These are phyloP conservation scores for Zosterops lateralis DNA, from an alignment of 2,113 vertebrate species.

Conservation along the genomic window DNA sequence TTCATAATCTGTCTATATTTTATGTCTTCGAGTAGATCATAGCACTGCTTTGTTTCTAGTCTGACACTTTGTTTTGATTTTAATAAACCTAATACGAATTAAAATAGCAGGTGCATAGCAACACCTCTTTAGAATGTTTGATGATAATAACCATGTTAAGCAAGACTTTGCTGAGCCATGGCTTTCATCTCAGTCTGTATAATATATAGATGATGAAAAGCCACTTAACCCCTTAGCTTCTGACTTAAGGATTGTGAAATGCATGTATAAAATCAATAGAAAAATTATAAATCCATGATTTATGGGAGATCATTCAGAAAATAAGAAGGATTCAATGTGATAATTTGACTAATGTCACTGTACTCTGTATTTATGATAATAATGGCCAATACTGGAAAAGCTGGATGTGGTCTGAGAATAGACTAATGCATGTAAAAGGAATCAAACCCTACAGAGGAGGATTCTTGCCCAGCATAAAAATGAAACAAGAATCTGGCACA, in stretches of 20 bases:
- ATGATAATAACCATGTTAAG: slow-evolving; percentile 1
- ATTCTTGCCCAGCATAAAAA: not conserved
- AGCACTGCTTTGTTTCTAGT: slow-evolving; percentile 4
- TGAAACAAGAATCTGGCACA: not conserved
- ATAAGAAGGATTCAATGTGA: not conserved
- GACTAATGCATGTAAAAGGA: not conserved
- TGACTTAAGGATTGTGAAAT: not conserved
- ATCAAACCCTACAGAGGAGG: not conserved
- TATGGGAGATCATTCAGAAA: not conserved
- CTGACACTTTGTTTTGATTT: slow-evolving; percentile 27
- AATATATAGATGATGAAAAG: not conserved
- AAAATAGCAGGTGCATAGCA: slow-evolving; percentile 30
- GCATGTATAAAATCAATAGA: not conserved
- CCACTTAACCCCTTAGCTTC: not conserved
- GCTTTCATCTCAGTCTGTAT: not conserved
- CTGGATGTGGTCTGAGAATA: not conserved
- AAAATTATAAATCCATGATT: not conserved
- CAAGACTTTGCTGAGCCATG: not conserved
- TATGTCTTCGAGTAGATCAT: not conserved
- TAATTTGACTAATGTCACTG: not conserved
- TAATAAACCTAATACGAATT: not conserved
- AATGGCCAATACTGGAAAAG: not conserved
- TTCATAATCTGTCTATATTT: slow-evolving; percentile 5
- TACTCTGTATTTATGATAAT: not conserved
- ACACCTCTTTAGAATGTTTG: slow-evolving; percentile 2